Percentiles rank a stretch among this genome's conserved stretches.
Conservation (phyloP, 2,888 invertebrate species). For the Drosophila fungiperda region DNA sequence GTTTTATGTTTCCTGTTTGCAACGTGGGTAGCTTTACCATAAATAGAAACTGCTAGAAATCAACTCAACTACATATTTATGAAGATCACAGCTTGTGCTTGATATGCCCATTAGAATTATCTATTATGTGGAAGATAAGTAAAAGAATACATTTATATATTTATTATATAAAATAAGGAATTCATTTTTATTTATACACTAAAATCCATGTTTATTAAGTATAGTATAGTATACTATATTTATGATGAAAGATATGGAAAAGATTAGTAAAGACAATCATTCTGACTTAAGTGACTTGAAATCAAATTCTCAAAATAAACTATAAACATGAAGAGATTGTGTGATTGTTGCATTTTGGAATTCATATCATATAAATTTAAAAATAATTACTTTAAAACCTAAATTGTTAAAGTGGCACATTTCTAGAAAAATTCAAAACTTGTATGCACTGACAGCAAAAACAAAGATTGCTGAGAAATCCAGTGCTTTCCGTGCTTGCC, state of each 20-base stretch:
- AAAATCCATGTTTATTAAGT: background rate
- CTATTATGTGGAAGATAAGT: background rate
- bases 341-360: background rate
- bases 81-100: background rate
- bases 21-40: background rate
- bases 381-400: background rate
- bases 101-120: background rate
- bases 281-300: too few relatives aligned
- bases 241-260: background rate
- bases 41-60: background rate
- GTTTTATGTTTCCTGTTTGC: constrained; percentile 40
- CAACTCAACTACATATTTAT: background rate
- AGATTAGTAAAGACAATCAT: too few relatives aligned
- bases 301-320: background rate
- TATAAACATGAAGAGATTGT: background rate
- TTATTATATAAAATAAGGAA: background rate
- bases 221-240: background rate
- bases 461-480: constrained; percentile 9
- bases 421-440: constrained; percentile 23
- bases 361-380: background rate
- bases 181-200: background rate
- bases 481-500: background rate
- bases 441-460: constrained; percentile 42
- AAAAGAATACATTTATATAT: background rate
- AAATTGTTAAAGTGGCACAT: background rate